A percentile compares a stretch with the other conserved stretches of the same genome.
Evolutionary conservation across 2,797 vertebrate genomes (phyloP).

Genomic region (Valencia hispanica): DNA sequence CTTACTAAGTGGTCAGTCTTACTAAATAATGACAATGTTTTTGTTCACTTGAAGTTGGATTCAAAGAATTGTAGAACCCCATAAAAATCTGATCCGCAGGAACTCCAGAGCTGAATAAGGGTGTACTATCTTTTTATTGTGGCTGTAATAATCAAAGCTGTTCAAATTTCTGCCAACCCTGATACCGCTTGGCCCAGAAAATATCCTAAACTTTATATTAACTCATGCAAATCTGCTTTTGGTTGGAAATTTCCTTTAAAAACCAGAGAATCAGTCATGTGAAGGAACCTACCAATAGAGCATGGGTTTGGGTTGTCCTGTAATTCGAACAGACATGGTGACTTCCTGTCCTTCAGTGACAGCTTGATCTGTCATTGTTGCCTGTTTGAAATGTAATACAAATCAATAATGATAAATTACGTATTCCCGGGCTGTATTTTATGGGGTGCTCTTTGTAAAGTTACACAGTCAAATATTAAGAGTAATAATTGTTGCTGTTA

Average conservation of each 20-base stretch:
- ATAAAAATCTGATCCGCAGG: too few species aligned
- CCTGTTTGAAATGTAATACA: constrained; percentile 74
- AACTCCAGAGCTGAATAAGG: too few species aligned
- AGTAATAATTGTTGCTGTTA: too few species aligned
- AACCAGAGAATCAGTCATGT: constrained; percentile 2
- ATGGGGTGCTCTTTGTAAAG: too few species aligned
- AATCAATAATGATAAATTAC: too few species aligned
- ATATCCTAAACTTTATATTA: constrained; percentile 10
- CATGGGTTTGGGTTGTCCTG: constrained; percentile 95
- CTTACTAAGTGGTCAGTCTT: too few species aligned
- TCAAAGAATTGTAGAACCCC: too few species aligned
- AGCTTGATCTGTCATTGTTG: constrained; percentile 86
- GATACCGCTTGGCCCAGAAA: constrained; percentile 16
- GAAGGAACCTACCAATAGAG: constrained; percentile 90
- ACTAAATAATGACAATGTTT: too few species aligned
- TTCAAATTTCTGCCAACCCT: constrained; percentile 1
- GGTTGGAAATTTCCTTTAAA: constrained; percentile 8
- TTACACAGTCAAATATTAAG: too few species aligned
- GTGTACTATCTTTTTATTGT: neutral
- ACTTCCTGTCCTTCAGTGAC: constrained; percentile 94
- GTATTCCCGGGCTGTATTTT: too few species aligned
- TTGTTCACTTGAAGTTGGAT: too few species aligned
- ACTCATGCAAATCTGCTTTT: neutral
- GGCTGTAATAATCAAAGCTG: neutral
- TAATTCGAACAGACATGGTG: constrained; percentile 88